Evolutionary conservation across 2,888 invertebrate species (phyloP), one percentile per base, ranked within the genome.

Genomic region (Fragum fragum): DNA sequence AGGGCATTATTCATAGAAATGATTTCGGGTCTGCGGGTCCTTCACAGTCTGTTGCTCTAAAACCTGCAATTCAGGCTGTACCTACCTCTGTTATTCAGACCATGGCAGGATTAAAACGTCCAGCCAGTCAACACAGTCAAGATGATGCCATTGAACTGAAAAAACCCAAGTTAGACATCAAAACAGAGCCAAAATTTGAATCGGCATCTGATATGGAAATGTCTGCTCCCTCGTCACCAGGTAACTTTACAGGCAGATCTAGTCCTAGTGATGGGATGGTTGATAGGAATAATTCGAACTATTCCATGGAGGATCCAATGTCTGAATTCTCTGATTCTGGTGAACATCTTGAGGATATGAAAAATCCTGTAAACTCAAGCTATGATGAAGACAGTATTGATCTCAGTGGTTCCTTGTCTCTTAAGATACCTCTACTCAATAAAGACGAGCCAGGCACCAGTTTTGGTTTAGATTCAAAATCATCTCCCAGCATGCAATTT

Each of bases 391-490:
- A 83, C 32, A 89, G 88, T 29, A 87, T 90, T 16, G 88, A 87
- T 36, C 83, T 92, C 42, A 90, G 88, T 42, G 87, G 92, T 68
- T 91, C 92, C 1, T 85, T 92, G 18, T 91, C 82, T 18, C 81
- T 93, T 23, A 90, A 92, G 1, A 90, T 93, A 29, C 91, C 92
- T 39, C 73, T 29, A 39, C 55, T 77, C 1, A 21, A 7, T 18
- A 73, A 21, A 21, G n/a, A 36, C 39, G 61, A 73, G 55, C 16
- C 11, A 32, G 66, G 66, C 23, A 42, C 26, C 66, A 66, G 23
- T 21, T 36, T 32, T 7, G 18, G 21, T 29, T 21, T 21, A 16
- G 66, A 66, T 66, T 66, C 66, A 66, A 66, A 66, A 42, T 5
- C 32, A 39, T n/a, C 73, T 16, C 26, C 29, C 52, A 59, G 61